Evolutionary conservation across 2,888 invertebrate genomes (phyloP), one percentile per base, ranked within the genome.

Genomic region (Laothoe populi): DNA sequence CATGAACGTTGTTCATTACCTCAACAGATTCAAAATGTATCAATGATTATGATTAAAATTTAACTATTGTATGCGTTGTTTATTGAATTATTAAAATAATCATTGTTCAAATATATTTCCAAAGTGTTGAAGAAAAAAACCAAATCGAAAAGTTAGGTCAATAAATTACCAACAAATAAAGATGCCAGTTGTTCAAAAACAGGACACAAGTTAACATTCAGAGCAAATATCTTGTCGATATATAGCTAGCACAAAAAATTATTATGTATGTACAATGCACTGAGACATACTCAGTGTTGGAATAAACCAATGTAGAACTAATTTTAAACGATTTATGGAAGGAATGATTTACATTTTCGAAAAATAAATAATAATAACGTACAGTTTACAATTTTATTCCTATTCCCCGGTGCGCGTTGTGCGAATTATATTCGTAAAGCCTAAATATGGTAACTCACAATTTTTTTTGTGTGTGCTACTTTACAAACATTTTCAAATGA

Each of bases 401-500:
- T 53, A 53, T 53, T 53, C 35, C 31, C 10, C 16, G 26, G 59
- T 59, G 59, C 42, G 31, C 26, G 31, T 59, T 83, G 82, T 83
- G 83, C 81, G 78, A 84, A 79, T 80, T 75, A 79, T 63, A 71
- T 75, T 70, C 70, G 75, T 82, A 83, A 78, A 79, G 75, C 72
- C 75, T 79, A 82, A 80, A 74, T 77, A 78, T 83, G 84, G 85
- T 87, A 87, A 88, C 84, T 81, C 72, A 75, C 70, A 73, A 60
- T 60, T 64, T 64, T 61, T 38, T 38, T 10, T 59, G 65, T 65
- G 69, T 64, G 65, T 67, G 63, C 64, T 66, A 66, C 63, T 69
- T 67, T 70, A 70, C 66, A 67, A 63, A 65, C 66, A 74, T 70
- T 70, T 70, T 69, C 63, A 49, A 24, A 60, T 38, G 60, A 13